Evolutionary conservation across 2,888 invertebrate species (phyloP).

Genomic region (Drosophila lutescens): DNA sequence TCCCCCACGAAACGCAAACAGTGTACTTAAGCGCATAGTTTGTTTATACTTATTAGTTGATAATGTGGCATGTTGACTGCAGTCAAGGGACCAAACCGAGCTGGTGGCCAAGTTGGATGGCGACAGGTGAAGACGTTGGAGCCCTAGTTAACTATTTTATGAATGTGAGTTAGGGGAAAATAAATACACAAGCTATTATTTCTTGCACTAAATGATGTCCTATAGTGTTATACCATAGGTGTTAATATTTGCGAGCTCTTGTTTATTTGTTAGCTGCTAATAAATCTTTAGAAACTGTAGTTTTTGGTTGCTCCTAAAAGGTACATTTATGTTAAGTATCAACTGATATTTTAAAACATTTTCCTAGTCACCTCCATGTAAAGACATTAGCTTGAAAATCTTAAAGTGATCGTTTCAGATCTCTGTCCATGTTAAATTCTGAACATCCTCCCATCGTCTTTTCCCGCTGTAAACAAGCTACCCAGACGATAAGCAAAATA

Average conservation of each 20-base stretch:
- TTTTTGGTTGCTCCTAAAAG: too few relatives aligned
- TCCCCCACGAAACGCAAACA: conserved; percentile 50
- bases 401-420: conserved; percentile 10
- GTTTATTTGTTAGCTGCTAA: too few relatives aligned
- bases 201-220: neutral
- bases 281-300: too few relatives aligned
- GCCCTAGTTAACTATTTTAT: neutral
- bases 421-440: conserved; percentile 28
- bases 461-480: conserved; percentile 55
- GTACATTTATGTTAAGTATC: too few relatives aligned
- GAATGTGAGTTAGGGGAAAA: neutral
- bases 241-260: neutral
- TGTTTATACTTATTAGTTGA: conserved; percentile 76
- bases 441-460: conserved; percentile 38
- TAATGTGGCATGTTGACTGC: conserved; percentile 53
- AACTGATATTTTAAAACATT: too few relatives aligned
- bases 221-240: neutral
- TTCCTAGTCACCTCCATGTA: too few relatives aligned
- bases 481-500: conserved; percentile 54
- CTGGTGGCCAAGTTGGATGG: neutral
- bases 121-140: conserved; percentile 11
- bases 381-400: conserved; percentile 1
- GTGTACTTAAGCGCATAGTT: conserved; percentile 68
- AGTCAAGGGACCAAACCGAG: neutral
- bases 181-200: too few relatives aligned